Evolutionary conservation across 2,113 vertebrate genomes (phyloP).

Genomic region (Nanorana parkeri): DNA sequence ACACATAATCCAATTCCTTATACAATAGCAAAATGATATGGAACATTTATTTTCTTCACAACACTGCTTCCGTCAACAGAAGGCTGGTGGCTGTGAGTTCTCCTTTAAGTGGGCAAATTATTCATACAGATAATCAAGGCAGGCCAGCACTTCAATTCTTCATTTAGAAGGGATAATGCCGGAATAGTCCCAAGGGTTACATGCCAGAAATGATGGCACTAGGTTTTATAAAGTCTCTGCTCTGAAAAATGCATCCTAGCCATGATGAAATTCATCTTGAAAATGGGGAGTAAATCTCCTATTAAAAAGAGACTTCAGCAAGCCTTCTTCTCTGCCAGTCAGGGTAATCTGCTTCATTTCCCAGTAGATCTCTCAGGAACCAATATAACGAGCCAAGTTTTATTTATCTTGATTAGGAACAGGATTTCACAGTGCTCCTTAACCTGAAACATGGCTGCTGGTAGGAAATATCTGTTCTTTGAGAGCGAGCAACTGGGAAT

Average conservation of each 20-base stretch:
- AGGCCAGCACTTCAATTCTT: too few relatives aligned
- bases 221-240: background rate
- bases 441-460: background rate
- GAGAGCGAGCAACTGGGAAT: background rate
- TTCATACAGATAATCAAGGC: too few relatives aligned
- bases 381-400: conserved; percentile 44
- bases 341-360: conserved; percentile 36
- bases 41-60: too few relatives aligned
- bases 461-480: background rate
- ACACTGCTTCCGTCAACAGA: too few relatives aligned
- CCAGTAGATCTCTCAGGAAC: conserved; percentile 23
- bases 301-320: conserved; percentile 4
- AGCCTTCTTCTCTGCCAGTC: background rate
- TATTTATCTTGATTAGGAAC: conserved; percentile 6
- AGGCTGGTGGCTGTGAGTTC: too few relatives aligned
- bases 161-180: too few relatives aligned
- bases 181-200: too few relatives aligned
- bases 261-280: background rate
- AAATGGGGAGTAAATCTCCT: background rate
- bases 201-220: too few relatives aligned
- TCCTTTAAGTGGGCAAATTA: too few relatives aligned
- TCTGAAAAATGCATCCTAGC: background rate
- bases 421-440: background rate
- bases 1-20: too few relatives aligned
- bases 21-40: too few relatives aligned